Base-by-base conservation (phyloP, 2,113 vertebrate genomes). In the Turdus rufiventris region DNA sequence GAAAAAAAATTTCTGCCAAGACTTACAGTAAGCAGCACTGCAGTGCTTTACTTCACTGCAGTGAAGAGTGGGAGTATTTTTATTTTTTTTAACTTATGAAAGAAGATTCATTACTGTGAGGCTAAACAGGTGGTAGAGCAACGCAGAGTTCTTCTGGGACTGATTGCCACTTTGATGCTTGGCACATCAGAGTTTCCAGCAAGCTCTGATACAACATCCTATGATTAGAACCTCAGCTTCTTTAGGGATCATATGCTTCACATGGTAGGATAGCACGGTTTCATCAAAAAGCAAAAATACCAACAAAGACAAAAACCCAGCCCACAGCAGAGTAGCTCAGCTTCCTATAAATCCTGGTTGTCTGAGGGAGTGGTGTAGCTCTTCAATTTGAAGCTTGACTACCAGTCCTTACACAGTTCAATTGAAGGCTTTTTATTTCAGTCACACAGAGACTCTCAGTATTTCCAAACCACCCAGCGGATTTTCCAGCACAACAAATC, bases 141-240 rank as follows among this genome's bases (percentile, higher is more conserved):
- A 84, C 79, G 79, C 74, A 66, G 53, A 78, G 84, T 40, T 92
- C 87, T 76, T 85, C 53, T 63, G 74, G 68, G 80, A 89, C 56
- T 63, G 86, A 89, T 58, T 91, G 76, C 83, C 80, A 77, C 66
- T 96, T 94, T 29, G 67, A 93, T 88, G 85, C 75, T 91, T 88
- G 65, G 66, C 42, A 53, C 19, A 86, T 67, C 48, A 76, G 45
- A 84, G 65, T 33, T 81, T 86, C 28, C 80, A 86, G 68, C n/a
- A 72, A 84, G 70, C 83, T 90, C 43, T 78, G n/a, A 36, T 14
- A 81, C 29, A 88, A 26, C 20, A 33, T 53, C 47, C 33, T 54
- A 78, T 20, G n/a, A 83, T 53, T 63, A 24, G 26, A 84, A 60
- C 26, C 56, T 36, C 33, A 5, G 13, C 81, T 97, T 90, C 80